Conservation (phyloP, 2,888 invertebrate genomes). For the Acanthoscelides obtectus region DNA sequence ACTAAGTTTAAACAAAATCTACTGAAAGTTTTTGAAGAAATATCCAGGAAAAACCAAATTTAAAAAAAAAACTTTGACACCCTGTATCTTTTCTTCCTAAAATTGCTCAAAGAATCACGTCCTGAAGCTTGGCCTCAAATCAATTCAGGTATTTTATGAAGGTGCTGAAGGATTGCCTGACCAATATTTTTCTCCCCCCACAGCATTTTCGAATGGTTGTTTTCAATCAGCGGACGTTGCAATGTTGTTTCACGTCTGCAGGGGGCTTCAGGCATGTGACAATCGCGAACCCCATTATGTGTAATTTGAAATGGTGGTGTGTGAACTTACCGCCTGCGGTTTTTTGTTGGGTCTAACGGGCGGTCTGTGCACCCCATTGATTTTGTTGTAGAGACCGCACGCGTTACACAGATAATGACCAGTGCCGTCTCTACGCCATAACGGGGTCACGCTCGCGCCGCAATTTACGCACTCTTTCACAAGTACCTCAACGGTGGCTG, state of each 20-base stretch:
- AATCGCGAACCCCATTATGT: not conserved
- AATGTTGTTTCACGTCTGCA: not conserved
- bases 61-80: no score
- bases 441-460: constrained; percentile 63
- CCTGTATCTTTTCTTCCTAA: no score
- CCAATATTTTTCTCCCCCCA: no score
- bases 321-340: constrained; percentile 53
- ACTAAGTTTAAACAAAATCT: no score
- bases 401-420: constrained; percentile 86
- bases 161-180: no score
- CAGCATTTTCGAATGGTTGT: no score
- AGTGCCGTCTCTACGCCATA: constrained; percentile 83
- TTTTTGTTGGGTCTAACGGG: constrained; percentile 65
- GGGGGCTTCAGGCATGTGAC: not conserved
- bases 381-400: constrained; percentile 61
- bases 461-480: constrained; percentile 71
- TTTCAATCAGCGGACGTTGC: no score
- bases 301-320: constrained; percentile 3
- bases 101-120: no score
- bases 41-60: no score
- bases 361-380: constrained; percentile 71
- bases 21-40: no score
- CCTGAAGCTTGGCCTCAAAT: no score
- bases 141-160: no score
- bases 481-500: constrained; percentile 46